Base-by-base conservation (phyloP, 2,888 invertebrate species). In the Sminthurides aquaticus region DNA sequence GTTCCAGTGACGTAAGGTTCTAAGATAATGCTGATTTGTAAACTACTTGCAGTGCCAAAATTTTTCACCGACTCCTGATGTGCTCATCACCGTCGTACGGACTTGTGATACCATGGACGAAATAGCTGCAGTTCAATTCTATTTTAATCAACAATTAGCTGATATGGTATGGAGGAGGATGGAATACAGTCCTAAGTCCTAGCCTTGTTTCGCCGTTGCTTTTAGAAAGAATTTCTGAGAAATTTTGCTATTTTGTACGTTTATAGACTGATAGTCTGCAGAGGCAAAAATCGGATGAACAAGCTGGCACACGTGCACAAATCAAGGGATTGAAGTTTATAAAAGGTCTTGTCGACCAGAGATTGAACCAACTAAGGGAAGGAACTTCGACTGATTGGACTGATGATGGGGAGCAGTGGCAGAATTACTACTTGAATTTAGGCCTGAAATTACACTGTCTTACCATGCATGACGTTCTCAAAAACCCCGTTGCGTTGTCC, bases 281-380 rank as follows among this genome's bases (percentile, higher is more conserved):
- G 52, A 52, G 11, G 18, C 15, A 22, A 52, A 52, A 22, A 5
- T 25, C 90, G 1, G 90, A 90, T 74, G 89, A 90, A 80, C 90
- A 91, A 77, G 78, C 87, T 34, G 82, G 85, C 61, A 87, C 92
- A 61, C 90, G 92, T 72, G 91, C 91, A 76, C 91, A 92, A 77
- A 79, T 95, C 55, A 89, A 89, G 64, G 92, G 92, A 74, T 80
- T 95, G 64, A 82, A 87, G 71, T 93, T 89, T 79, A 85, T 94
- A 29, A 84, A 85, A 64, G 87, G 87, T 76, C 84, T 90, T 26
- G 85, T 93, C 67, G 89, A 91, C 75, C 84, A 84, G 3, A 78
- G 83, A 60, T 80, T 84, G 28, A 80, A 72, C 49, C 67, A 79
- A n/a, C 66, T 78, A 22, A 77, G 79, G 66, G 81, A 82, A 65